Conservation (phyloP, 2,113 vertebrate genomes). For the Pitta sordida region DNA sequence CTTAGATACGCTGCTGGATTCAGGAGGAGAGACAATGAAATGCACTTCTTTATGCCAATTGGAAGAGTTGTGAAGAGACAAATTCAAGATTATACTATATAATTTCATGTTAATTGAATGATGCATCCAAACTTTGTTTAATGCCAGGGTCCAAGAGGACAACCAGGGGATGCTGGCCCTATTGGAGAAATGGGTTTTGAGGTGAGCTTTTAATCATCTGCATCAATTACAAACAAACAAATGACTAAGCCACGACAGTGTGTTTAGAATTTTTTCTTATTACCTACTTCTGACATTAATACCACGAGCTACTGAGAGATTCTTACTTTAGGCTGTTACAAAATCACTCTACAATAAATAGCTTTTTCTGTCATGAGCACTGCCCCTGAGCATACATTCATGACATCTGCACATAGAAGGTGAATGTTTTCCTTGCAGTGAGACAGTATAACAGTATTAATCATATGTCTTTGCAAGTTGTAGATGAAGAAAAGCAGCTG, state of each 20-base stretch:
- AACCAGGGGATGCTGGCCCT: conserved; percentile 82
- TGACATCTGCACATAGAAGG: not conserved
- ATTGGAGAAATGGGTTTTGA: conserved; percentile 87
- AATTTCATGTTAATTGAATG: not conserved
- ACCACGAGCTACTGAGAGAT: not conserved
- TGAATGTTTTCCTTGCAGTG: not conserved
- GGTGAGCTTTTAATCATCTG: conserved; percentile 68
- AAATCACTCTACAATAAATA: not conserved
- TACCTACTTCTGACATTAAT: not conserved
- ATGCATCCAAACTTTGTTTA: conserved; percentile 57
- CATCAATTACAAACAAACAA: not conserved
- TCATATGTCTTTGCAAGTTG: not conserved
- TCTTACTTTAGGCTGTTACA: not conserved
- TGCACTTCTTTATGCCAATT: not conserved
- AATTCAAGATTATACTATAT: not conserved
- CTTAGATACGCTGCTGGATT: not conserved
- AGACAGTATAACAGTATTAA: not conserved
- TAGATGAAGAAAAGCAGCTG: conserved; percentile 1
- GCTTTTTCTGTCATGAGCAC: not conserved
- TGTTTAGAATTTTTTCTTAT: not conserved
- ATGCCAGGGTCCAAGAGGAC: conserved; percentile 86
- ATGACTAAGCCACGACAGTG: not conserved
- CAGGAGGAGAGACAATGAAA: not conserved
- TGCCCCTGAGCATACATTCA: not conserved
- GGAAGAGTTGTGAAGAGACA: not conserved